A percentile compares a stretch with the other conserved stretches of the same genome.
These are phyloP conservation scores for Uropetala carovei DNA, from an alignment of 2,888 invertebrate species.

Conservation along the genomic window DNA sequence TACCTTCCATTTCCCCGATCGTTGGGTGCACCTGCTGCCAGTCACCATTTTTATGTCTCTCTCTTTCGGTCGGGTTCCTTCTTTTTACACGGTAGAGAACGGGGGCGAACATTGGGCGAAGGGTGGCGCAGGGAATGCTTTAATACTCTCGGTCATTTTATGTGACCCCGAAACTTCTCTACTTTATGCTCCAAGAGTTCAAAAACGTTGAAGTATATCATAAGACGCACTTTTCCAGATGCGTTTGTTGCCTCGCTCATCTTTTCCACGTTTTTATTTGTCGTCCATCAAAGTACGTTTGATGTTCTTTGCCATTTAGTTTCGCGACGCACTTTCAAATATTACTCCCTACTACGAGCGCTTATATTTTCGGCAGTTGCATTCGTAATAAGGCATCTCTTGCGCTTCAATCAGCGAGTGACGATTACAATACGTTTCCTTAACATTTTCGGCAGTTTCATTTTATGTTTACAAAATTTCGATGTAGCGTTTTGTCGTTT, in stretches of 20 bases:
- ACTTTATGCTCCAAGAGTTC: neutral
- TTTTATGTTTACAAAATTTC: too few relatives aligned
- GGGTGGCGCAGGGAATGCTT: neutral
- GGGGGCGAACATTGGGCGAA: too few relatives aligned
- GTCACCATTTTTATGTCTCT: neutral
- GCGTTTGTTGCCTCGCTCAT: neutral
- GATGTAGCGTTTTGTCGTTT: too few relatives aligned
- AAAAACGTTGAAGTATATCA: neutral
- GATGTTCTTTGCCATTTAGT: too few relatives aligned
- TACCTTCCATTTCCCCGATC: neutral
- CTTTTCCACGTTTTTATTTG: neutral
- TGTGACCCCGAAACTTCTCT: neutral
- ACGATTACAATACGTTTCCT: too few relatives aligned
- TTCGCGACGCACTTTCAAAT: too few relatives aligned
- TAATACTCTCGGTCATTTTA: neutral
- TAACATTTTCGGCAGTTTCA: too few relatives aligned
- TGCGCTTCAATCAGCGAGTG: too few relatives aligned
- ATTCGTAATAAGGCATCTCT: too few relatives aligned
- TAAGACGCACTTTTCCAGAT: slow-evolving; percentile 15
- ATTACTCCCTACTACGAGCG: too few relatives aligned
- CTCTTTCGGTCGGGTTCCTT: neutral
- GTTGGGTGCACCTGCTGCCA: neutral
- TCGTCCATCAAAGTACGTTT: neutral
- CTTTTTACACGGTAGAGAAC: too few relatives aligned
- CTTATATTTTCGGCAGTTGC: too few relatives aligned